These are phyloP conservation scores for Novumbra hubbsi DNA, from an alignment of 2,797 vertebrate genomes.

Conservation along the genomic window DNA sequence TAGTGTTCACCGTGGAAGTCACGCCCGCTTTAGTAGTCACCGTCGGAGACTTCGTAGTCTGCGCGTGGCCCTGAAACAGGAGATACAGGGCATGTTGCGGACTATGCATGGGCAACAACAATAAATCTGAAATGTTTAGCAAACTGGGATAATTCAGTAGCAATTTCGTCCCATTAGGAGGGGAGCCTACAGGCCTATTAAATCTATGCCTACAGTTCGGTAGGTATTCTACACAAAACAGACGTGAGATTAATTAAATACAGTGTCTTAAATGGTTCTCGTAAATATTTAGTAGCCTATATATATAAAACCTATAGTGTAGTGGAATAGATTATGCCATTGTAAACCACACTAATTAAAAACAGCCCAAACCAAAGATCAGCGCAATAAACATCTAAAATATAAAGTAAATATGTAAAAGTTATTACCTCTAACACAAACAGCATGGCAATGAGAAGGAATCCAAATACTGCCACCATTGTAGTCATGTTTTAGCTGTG, in stretches of 20 bases:
- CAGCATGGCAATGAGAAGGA: constrained; percentile 51
- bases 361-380: neutral
- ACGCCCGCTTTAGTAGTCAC: neutral
- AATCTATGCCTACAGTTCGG: neutral
- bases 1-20: neutral
- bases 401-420: neutral
- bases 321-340: neutral
- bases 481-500: constrained; percentile 43
- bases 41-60: accelerated
- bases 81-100: neutral
- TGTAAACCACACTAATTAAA: neutral
- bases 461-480: constrained; percentile 33
- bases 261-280: neutral
- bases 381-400: no score
- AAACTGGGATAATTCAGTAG: neutral
- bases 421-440: constrained; percentile 46
- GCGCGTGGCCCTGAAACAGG: constrained; percentile 7
- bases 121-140: neutral
- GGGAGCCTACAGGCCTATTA: neutral
- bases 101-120: no score
- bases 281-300: neutral
- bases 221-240: neutral
- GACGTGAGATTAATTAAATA: neutral
- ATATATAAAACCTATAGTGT: no score
- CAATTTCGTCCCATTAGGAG: no score